phyloP scores from a whole-genome alignment of 2,888 invertebrate species.

The Chrysomela aeneicollis region DNA sequence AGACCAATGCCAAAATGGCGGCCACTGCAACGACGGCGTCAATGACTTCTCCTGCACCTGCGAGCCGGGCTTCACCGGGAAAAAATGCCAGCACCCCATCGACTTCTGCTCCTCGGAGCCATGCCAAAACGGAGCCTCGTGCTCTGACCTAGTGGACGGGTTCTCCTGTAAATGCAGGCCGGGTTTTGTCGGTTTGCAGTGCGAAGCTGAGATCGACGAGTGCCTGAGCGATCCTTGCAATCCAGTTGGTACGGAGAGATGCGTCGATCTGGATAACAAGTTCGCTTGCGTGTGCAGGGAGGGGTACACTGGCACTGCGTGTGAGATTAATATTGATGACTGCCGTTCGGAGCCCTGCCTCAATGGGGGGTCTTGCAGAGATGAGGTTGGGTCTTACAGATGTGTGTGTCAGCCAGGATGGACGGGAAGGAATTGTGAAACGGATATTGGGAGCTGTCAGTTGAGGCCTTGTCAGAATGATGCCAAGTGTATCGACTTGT shows the following conservation, averaged over 20 bases:
- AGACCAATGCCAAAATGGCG: conserved; percentile 91
- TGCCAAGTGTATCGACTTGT: conserved; percentile 88
- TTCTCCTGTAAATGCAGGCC: conserved; percentile 93
- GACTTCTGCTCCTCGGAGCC: conserved; percentile 91
- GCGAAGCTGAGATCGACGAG: conserved; percentile 93
- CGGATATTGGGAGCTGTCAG: conserved; percentile 86
- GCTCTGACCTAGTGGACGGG: conserved; percentile 86
- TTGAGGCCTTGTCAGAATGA: conserved; percentile 92
- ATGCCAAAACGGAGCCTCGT: conserved; percentile 91
- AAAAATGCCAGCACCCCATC: conserved; percentile 81
- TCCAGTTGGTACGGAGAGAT: conserved; percentile 87
- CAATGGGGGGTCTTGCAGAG: conserved; percentile 88
- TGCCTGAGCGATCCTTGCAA: conserved; percentile 91
- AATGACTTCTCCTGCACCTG: conserved; percentile 88
- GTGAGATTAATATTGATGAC: conserved; percentile 87
- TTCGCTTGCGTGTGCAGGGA: conserved; percentile 88
- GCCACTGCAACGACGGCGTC: conserved; percentile 87
- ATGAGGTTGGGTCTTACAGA: conserved; percentile 83
- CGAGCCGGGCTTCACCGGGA: conserved; percentile 93
- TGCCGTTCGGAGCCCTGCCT: conserved; percentile 86
- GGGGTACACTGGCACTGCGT: conserved; percentile 85
- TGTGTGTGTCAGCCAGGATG: conserved; percentile 87
- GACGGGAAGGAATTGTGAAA: conserved; percentile 86
- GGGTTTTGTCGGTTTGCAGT: conserved; percentile 90
- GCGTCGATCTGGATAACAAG: conserved; percentile 87